phyloP scores from a whole-genome alignment of 2,113 vertebrate species.

The Tursiops truncatus region DNA sequence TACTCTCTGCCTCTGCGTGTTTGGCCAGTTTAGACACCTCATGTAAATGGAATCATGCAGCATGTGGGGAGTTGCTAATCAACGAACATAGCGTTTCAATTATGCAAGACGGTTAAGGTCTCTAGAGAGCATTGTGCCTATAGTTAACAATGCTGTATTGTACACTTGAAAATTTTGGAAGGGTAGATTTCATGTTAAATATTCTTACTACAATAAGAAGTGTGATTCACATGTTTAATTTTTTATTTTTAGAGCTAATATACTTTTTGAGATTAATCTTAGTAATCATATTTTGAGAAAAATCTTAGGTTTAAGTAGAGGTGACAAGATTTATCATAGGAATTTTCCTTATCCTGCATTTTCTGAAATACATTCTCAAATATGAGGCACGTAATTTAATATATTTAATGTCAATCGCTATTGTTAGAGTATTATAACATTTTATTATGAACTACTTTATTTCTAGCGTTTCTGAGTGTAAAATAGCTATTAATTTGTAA shows the following conservation, averaged over 20 bases:
- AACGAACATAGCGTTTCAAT: neutral
- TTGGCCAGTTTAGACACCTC: neutral
- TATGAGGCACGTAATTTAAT: constrained; percentile 13
- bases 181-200: neutral
- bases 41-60: neutral
- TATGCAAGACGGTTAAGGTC: neutral
- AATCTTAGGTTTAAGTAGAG: neutral
- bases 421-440: neutral
- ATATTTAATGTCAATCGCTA: constrained; percentile 17
- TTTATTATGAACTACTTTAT: constrained; percentile 46
- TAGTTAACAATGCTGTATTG: neutral
- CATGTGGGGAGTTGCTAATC: neutral
- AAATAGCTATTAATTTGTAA: neutral
- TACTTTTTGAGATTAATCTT: constrained; percentile 46
- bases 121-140: neutral
- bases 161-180: neutral
- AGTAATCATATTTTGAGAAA: neutral
- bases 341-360: neutral
- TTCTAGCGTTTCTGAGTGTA: neutral
- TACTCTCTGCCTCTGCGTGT: neutral
- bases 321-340: neutral
- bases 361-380: neutral
- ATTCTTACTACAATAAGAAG: constrained; percentile 5
- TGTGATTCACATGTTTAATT: neutral
- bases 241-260: neutral